Conservation (phyloP, 1,140 invertebrate species). For the Drosophila orosa region DNA sequence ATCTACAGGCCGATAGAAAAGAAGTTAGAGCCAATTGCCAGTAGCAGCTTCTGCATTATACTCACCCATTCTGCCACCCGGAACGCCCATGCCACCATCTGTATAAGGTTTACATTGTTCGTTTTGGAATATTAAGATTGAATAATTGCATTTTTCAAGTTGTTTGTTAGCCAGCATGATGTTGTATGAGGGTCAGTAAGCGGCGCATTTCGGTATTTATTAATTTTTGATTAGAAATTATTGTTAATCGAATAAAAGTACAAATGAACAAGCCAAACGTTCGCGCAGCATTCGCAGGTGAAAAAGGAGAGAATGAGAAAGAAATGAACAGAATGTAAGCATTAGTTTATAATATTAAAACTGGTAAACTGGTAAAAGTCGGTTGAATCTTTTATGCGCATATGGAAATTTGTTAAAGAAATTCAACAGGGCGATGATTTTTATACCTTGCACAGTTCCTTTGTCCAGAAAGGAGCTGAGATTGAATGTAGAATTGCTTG, state of each 20-base stretch:
- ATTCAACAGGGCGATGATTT: background rate
- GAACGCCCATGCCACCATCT: constrained; percentile 83
- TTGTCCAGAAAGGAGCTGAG: constrained; percentile 98
- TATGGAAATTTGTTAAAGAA: constrained; percentile 9
- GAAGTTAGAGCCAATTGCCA: constrained; percentile 31
- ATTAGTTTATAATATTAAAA: constrained; percentile 45
- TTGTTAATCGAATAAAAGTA: constrained; percentile 53
- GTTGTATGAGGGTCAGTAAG: constrained; percentile 54
- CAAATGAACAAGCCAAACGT: constrained; percentile 66
- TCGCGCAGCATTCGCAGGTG: constrained; percentile 63
- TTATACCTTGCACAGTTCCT: constrained; percentile 95
- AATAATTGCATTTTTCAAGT: constrained; percentile 40
- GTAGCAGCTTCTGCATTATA: constrained; percentile 57
- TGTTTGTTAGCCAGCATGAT: constrained; percentile 46
- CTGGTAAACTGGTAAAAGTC: constrained; percentile 2
- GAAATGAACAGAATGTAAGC: constrained; percentile 57
- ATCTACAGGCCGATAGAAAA: constrained; percentile 21
- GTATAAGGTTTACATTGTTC: constrained; percentile 69
- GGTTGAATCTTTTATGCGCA: constrained; percentile 20
- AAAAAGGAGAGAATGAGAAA: constrained; percentile 32
- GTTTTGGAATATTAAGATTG: constrained; percentile 58
- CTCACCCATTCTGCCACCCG: constrained; percentile 84
- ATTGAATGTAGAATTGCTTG: constrained; percentile 99
- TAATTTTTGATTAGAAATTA: constrained; percentile 46
- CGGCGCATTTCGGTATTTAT: constrained; percentile 51